Evolutionary conservation across 2,797 vertebrate species (phyloP).

Genomic region (Coracias cyanogaster): DNA sequence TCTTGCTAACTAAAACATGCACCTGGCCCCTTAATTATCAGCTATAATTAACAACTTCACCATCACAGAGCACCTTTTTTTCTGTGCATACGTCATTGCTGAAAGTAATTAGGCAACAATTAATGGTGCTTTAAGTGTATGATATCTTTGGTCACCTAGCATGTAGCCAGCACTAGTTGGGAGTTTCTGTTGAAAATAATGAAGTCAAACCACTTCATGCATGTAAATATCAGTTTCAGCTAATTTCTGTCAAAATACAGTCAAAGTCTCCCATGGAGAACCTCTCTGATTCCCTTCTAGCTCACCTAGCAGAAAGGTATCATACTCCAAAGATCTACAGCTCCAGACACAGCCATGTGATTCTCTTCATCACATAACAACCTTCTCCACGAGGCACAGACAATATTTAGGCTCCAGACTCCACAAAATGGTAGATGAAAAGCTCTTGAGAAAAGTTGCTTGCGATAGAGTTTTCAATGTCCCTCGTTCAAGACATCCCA

Average conservation of each 20-base stretch:
- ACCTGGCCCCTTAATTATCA: slow-evolving; percentile 81
- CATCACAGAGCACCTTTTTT: slow-evolving; percentile 54
- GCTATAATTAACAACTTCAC: slow-evolving; percentile 79
- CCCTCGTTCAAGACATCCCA: background rate
- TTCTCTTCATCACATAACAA: background rate
- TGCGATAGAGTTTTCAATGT: background rate
- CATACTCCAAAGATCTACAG: background rate
- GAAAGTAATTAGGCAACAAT: slow-evolving; percentile 78
- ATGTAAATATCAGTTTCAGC: background rate
- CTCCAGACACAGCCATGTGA: background rate
- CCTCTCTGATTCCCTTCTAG: background rate
- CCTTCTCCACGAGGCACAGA: background rate
- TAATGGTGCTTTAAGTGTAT: slow-evolving; percentile 70
- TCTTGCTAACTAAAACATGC: slow-evolving; percentile 83
- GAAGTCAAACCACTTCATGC: background rate
- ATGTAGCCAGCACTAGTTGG: background rate
- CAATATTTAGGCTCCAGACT: background rate
- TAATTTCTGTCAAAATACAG: background rate
- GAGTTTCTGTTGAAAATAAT: background rate
- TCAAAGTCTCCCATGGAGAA: background rate
- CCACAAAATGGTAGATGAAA: background rate
- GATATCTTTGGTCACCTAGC: slow-evolving; percentile 26
- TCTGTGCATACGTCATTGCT: slow-evolving; percentile 62
- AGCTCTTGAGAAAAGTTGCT: background rate
- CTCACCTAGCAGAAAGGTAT: background rate